Percentiles rank a stretch among this genome's conserved stretches.
Conservation (phyloP, 2,797 vertebrate species). For the Perdix hodgsoniae region DNA sequence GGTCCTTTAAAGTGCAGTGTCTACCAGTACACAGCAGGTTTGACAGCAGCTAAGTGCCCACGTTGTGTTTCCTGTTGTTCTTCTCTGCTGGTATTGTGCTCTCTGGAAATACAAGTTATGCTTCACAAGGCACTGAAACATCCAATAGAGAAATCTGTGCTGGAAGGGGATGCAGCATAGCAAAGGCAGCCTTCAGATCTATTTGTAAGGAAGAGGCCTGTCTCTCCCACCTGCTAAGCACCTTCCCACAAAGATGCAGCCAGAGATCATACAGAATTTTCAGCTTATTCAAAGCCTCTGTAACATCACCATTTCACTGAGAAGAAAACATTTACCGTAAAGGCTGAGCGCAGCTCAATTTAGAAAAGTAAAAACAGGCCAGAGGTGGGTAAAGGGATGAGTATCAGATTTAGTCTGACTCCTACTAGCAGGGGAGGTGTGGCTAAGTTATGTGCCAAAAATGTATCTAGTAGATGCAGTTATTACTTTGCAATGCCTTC, state of each 20-base stretch:
- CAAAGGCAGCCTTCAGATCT: not conserved
- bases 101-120: not conserved
- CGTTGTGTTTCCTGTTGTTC: not conserved
- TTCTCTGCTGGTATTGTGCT: not conserved
- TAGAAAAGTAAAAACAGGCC: not conserved
- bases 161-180: not conserved
- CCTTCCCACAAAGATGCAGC: not conserved
- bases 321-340: not conserved
- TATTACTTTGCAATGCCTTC: not conserved
- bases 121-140: not conserved
- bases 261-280: not conserved
- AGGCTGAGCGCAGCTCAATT: not conserved
- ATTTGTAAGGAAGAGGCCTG: not conserved
- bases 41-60: not conserved
- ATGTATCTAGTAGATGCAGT: not conserved
- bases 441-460: constrained; percentile 15
- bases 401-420: not conserved
- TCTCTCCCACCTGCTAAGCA: not conserved
- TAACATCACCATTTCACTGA: not conserved
- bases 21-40: not conserved
- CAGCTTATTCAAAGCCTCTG: not conserved
- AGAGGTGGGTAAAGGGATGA: not conserved
- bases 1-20: not conserved
- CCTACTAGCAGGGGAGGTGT: not conserved
- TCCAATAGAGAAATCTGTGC: not conserved